These are phyloP conservation scores for Ecliptopera silaceata DNA, from an alignment of 2,888 invertebrate species.

Conservation along the genomic window DNA sequence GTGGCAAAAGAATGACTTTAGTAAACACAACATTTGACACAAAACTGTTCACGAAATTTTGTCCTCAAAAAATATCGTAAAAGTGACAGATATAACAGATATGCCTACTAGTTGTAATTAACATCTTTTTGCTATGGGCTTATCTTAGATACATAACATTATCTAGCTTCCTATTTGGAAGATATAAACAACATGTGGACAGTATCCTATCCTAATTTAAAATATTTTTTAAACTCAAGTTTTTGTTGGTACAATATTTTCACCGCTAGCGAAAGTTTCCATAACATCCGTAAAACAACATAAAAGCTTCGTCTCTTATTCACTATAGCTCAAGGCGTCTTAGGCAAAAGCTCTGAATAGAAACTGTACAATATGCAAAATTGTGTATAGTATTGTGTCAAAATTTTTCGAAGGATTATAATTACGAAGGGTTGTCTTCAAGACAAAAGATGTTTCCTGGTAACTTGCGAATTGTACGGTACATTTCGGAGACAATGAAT, in stretches of 20 bases:
- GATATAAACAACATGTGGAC: too few species aligned
- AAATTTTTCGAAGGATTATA: conserved; percentile 50
- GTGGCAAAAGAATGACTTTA: not conserved
- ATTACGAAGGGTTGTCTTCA: conserved; percentile 39
- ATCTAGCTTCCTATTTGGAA: too few species aligned
- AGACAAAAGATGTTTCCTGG: conserved; percentile 39
- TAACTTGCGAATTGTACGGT: conserved; percentile 44
- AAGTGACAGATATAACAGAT: too few species aligned
- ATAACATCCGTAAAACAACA: conserved; percentile 28
- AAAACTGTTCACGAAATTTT: too few species aligned
- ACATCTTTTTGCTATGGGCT: too few species aligned
- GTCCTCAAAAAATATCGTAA: too few species aligned
- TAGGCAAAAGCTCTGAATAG: conserved; percentile 28
- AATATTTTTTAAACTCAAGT: not conserved
- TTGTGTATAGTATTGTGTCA: conserved; percentile 40
- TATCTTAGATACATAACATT: too few species aligned
- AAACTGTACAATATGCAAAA: conserved; percentile 51
- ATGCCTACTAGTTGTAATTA: too few species aligned
- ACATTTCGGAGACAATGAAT: conserved; percentile 37
- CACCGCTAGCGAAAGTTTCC: conserved; percentile 31
- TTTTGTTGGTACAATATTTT: conserved; percentile 5
- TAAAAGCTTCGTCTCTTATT: conserved; percentile 24
- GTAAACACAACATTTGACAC: not conserved
- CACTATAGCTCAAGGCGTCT: conserved; percentile 17
- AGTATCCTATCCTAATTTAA: too few species aligned